Conservation (phyloP, 1,140 invertebrate species). For the Drosophila takahashii region DNA sequence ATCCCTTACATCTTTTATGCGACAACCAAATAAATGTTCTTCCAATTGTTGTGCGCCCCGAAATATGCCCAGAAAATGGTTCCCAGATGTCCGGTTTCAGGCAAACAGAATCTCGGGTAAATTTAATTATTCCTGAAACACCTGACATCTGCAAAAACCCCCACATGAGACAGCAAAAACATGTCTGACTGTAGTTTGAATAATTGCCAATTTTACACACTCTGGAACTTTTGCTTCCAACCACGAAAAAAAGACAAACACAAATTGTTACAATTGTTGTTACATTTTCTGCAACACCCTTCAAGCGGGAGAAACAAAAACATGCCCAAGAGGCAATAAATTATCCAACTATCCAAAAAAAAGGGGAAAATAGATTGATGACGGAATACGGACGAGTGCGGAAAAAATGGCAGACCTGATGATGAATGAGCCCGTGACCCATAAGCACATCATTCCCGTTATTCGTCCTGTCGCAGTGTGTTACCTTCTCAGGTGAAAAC, state of each 20-base stretch:
- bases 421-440: slow-evolving; percentile 67
- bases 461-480: slow-evolving; percentile 8
- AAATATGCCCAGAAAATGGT: background rate
- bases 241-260: slow-evolving; percentile 37
- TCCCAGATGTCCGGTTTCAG: slow-evolving; percentile 10
- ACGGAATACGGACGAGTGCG: slow-evolving; percentile 51
- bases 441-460: slow-evolving; percentile 36
- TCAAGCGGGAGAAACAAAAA: slow-evolving; percentile 11
- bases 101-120: slow-evolving; percentile 39
- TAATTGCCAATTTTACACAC: slow-evolving; percentile 74
- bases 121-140: slow-evolving; percentile 68
- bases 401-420: slow-evolving; percentile 67
- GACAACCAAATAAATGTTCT: background rate
- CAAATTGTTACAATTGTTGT: slow-evolving; percentile 52
- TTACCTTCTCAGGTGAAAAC: slow-evolving; percentile 38
- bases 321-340: slow-evolving; percentile 54
- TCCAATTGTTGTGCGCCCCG: background rate
- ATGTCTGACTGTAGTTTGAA: slow-evolving; percentile 65
- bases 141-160: slow-evolving; percentile 32
- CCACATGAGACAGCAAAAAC: slow-evolving; percentile 36
- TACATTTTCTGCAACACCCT: slow-evolving; percentile 28
- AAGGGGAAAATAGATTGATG: slow-evolving; percentile 65
- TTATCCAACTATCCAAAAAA: slow-evolving; percentile 45
- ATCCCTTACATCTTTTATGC: background rate
- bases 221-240: slow-evolving; percentile 21